phyloP scores from a whole-genome alignment of 2,113 vertebrate species.

The Ochotona princeps region DNA sequence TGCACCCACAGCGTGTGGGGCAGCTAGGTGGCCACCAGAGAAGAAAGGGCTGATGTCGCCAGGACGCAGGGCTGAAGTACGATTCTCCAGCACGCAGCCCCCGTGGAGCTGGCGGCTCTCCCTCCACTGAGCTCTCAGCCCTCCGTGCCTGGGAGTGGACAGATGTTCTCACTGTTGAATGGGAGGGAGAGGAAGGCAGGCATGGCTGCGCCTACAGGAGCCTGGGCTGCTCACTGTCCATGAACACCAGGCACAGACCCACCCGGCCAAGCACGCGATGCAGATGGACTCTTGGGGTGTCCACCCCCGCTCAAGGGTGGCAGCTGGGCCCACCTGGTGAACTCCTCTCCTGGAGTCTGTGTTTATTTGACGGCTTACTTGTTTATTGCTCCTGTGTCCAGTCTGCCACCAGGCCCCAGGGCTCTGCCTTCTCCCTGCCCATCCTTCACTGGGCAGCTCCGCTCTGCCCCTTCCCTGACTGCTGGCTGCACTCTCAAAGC shows the following conservation, averaged over 20 bases:
- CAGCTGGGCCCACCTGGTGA: background rate
- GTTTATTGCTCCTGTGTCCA: too few relatives aligned
- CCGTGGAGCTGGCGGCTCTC: background rate
- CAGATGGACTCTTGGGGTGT: too few relatives aligned
- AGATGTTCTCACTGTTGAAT: background rate
- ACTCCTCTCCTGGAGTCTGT: too few relatives aligned
- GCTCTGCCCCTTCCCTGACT: too few relatives aligned
- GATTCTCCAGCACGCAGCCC: too few relatives aligned
- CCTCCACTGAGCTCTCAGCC: too few relatives aligned
- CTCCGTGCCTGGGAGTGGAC: background rate
- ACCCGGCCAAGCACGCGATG: background rate
- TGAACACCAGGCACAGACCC: rapidly evolving
- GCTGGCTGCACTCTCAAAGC: too few relatives aligned
- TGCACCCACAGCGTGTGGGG: background rate
- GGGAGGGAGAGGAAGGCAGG: background rate
- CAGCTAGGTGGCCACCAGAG: background rate
- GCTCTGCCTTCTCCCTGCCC: background rate
- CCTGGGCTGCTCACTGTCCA: background rate
- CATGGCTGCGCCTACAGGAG: rapidly evolving
- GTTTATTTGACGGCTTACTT: too few relatives aligned
- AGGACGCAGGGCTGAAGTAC: background rate
- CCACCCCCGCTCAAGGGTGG: too few relatives aligned
- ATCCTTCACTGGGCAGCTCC: too few relatives aligned
- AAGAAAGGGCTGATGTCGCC: background rate
- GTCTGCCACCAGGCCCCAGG: too few relatives aligned